These are phyloP conservation scores for Pardalotus punctatus DNA, from an alignment of 2,113 vertebrate species.

Conservation along the genomic window DNA sequence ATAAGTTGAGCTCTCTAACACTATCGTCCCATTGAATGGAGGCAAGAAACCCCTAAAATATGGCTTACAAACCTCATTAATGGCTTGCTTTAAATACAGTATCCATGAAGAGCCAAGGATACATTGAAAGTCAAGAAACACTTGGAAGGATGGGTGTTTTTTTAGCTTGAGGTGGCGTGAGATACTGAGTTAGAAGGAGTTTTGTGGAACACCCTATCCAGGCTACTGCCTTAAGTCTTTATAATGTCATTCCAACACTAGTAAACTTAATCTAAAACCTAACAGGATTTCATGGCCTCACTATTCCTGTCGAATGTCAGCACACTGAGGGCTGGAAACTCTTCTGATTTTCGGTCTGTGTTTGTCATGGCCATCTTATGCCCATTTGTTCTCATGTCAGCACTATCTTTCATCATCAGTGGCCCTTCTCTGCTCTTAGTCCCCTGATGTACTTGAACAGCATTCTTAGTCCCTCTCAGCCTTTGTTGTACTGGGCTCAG, in stretches of 20 bases:
- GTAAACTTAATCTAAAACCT: neutral
- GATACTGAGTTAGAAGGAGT: neutral
- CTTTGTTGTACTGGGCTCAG: neutral
- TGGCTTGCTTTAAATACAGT: neutral
- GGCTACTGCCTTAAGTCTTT: neutral
- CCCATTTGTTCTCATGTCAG: neutral
- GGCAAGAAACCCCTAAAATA: neutral
- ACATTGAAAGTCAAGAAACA: neutral
- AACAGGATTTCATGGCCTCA: neutral
- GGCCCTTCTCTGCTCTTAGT: neutral
- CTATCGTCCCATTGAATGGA: neutral
- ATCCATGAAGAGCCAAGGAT: neutral
- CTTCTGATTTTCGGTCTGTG: neutral
- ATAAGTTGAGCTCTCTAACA: neutral
- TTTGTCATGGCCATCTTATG: neutral
- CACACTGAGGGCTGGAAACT: neutral
- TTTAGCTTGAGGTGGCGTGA: neutral
- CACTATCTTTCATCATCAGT: neutral
- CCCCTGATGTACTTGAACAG: neutral
- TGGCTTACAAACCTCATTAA: neutral
- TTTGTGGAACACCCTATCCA: neutral
- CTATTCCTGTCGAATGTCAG: neutral
- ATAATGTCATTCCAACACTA: neutral
- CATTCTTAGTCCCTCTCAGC: neutral
- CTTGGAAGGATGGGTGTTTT: neutral